Evolutionary conservation across 2,888 invertebrate genomes (phyloP).

Genomic region (Hirtodrosophila cameraria): DNA sequence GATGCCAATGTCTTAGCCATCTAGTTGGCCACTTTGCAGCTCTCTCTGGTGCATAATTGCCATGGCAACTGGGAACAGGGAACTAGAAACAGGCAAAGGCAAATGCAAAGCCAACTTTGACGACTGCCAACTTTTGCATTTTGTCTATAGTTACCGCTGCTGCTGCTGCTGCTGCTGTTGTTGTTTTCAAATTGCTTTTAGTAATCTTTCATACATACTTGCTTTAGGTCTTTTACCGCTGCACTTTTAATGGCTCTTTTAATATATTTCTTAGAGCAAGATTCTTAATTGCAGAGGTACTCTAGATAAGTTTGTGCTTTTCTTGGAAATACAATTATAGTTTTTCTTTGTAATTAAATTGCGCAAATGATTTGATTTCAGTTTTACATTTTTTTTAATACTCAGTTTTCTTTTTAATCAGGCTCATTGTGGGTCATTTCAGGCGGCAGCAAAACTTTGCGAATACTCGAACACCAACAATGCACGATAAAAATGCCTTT

Average conservation of each 20-base stretch:
- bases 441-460: slow-evolving; percentile 7
- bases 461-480: slow-evolving; percentile 27
- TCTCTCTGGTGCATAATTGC: slow-evolving; percentile 59
- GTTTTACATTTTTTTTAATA: slow-evolving; percentile 38
- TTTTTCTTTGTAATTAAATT: slow-evolving; percentile 55
- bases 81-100: slow-evolving; percentile 3
- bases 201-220: slow-evolving; percentile 53
- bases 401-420: slow-evolving; percentile 40
- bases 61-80: slow-evolving; percentile 48
- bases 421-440: slow-evolving; percentile 43
- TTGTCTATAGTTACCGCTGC: slow-evolving; percentile 40
- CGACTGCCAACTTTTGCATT: slow-evolving; percentile 44
- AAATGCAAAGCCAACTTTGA: slow-evolving; percentile 8
- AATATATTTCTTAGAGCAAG: slow-evolving; percentile 15
- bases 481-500: slow-evolving; percentile 44
- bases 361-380: slow-evolving; percentile 54
- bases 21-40: slow-evolving; percentile 54
- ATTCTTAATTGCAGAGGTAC: slow-evolving; percentile 50
- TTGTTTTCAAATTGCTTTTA: slow-evolving; percentile 74
- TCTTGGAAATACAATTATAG: slow-evolving; percentile 39
- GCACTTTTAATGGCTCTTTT: slow-evolving; percentile 4
- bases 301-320: slow-evolving; percentile 16
- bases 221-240: not conserved
- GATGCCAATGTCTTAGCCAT: slow-evolving; percentile 47
- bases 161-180: slow-evolving; percentile 37